Conservation (phyloP, 92 coral and sea anemone species). For the Actinostola sp. region DNA sequence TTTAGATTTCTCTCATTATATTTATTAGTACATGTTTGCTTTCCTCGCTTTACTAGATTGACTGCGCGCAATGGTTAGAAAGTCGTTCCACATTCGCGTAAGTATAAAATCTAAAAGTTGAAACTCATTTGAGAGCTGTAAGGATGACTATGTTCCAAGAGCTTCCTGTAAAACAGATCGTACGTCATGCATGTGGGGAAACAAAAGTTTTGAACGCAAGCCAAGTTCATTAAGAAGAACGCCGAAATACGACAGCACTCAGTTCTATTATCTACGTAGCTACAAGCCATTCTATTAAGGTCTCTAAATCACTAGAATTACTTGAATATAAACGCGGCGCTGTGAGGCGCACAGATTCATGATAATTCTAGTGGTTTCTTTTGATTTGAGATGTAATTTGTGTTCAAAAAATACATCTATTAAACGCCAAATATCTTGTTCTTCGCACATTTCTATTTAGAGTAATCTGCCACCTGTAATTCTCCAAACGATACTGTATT, state of each 20-base stretch:
- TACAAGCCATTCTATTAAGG: not conserved
- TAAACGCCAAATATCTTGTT: not conserved
- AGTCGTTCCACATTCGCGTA: not conserved
- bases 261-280: not conserved
- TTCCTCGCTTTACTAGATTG: not conserved
- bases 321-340: not conserved
- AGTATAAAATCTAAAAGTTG: not conserved
- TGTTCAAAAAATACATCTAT: not conserved
- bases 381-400: slow-evolving; percentile 13
- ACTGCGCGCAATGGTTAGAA: not conserved
- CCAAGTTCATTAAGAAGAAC: slow-evolving; percentile 26
- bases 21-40: slow-evolving; percentile 10
- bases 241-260: not conserved
- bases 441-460: not conserved
- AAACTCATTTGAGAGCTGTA: not conserved
- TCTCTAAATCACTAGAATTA: slow-evolving; percentile 13
- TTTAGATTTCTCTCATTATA: slow-evolving; percentile 18
- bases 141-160: not conserved
- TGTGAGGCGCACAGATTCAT: slow-evolving; percentile 11
- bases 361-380: not conserved
- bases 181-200: not conserved
- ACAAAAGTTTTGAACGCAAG: slow-evolving; percentile 2
- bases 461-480: too few species aligned
- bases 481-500: too few species aligned
- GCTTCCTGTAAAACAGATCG: not conserved